Evolutionary conservation across 2,113 vertebrate species (phyloP), one percentile per base, ranked within the genome.

Genomic region (Erythrocercus mccallii): DNA sequence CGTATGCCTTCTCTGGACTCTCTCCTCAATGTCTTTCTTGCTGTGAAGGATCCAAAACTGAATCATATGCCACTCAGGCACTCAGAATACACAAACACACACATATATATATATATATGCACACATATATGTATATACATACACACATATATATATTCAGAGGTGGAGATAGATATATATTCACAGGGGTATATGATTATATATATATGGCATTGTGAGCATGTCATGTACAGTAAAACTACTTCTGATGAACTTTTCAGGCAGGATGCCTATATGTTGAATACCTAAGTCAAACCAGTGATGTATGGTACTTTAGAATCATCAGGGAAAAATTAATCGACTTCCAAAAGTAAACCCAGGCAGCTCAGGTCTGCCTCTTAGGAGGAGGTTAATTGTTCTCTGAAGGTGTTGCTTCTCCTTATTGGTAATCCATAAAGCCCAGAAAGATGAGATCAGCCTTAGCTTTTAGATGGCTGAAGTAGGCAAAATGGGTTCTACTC

Each of bases 1-100:
- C 0, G 0, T 17, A 27, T 14, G 1, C 5, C 23, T 81, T 65
- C 33, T 65, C 9, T 81, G 27, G 23, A 42, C 6, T 8, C 1
- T 0, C 15, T 69, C 15, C 20, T 81, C 28, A 50, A 16, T 28
- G 11, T 54, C 25, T 37, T 48, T 72, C 40, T 47, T 53, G 15
- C 38, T 47, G 3, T 70, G 37, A 66, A 35, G 11, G 6, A 14
- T 25, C 6, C 42, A 76, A 58, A 91, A 71, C 0, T 35, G 24
- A 85, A 58, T 31, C 5, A 54, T 48, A 53, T 16, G 7, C 6
- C 23, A 25, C 17, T 61, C 31, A 62, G 47, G 50, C 23, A 25
- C 17, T 61, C 31, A 62, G 47, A 54, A 64, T 30, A 38, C 15
- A 21, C 12, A 47, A 3, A 18, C 22, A 47, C 38, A 40, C 38